Base-by-base conservation (phyloP, 2,888 invertebrate genomes). In the Chaetoderma sp. region DNA sequence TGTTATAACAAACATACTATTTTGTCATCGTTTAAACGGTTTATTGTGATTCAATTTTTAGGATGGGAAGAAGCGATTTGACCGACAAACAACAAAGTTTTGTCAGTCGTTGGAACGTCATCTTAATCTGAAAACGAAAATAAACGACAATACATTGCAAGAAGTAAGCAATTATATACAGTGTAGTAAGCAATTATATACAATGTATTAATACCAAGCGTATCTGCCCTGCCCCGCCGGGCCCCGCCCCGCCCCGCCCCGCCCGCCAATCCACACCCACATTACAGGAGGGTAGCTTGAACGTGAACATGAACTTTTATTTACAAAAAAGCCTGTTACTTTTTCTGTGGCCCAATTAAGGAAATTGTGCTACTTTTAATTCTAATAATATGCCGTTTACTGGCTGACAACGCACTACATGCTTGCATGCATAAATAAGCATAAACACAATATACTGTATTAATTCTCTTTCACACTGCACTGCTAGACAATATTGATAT, bases 81-180 rank as follows among this genome's bases (percentile, higher is more conserved):
- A 98, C 85, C 98, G 98, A 87, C 96, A 98, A 88, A 98, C 98
- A 2, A 92, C 94, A 74, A 98, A 98, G 88, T 98, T 97, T 88
- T 98, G 96, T 87, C 94, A 95, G 88, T 95, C 94, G 77, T 94
- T 98, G 88, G 98, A 98, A 88, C 91, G 96, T 75, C 96, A 97
- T 86, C 90, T 98, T n/a, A 80, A 77, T 63, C 66, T 83, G 66
- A 86, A 85, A 68, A 74, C 80, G 18, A 83, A 85, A 72, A 72
- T 74, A 23, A 74, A 76, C 52, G 95, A 96, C 86, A 91, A 91
- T 75, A 92, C 94, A 77, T 91, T 96, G 83, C 94, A 95, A 89
- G 96, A 96, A 93, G 96, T 95, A 85, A 86, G 88, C 32, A 28
- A 39, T 18, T 13, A 23, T 3, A 21, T 27, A 4, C 23, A 13